Percentiles rank a stretch among this genome's conserved stretches.
Evolutionary conservation across 1,140 invertebrate species (phyloP).

Genomic region (Drosophila quadrilineata): DNA sequence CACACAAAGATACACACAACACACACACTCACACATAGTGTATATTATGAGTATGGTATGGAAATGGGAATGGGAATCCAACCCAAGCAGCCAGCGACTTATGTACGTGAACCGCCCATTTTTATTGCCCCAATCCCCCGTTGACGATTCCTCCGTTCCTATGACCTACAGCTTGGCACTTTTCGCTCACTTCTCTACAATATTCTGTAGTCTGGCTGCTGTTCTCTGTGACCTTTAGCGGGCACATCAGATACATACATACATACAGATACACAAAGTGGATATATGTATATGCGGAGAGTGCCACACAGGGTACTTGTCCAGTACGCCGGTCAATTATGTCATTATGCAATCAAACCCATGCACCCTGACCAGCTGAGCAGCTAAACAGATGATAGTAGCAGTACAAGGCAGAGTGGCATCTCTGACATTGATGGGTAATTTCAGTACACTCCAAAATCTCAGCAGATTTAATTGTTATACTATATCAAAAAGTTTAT

Average conservation of each 20-base stretch:
- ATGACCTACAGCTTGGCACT: too few species aligned
- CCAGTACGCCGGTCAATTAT: constrained; percentile 70
- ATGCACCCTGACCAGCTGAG: constrained; percentile 20
- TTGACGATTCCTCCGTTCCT: not conserved
- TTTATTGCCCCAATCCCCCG: constrained; percentile 46
- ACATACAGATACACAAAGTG: too few species aligned
- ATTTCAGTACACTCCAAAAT: not conserved
- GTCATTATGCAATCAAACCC: constrained; percentile 69
- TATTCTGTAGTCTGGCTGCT: constrained; percentile 17
- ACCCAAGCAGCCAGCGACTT: too few species aligned
- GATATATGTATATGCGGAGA: too few species aligned
- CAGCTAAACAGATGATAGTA: too few species aligned
- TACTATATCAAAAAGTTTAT: too few species aligned
- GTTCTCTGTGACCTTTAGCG: constrained; percentile 50
- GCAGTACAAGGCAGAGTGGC: too few species aligned
- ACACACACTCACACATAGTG: not conserved
- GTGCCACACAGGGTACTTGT: constrained; percentile 29
- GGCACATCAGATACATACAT: too few species aligned
- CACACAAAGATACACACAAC: not conserved
- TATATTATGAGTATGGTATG: too few species aligned
- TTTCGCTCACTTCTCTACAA: constrained; percentile 13
- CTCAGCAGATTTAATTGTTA: not conserved
- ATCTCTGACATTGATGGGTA: constrained; percentile 14
- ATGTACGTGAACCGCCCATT: too few species aligned
- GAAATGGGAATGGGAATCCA: constrained; percentile 22